Percentiles rank a stretch among this genome's conserved stretches.
phyloP scores from a whole-genome alignment of 2,113 vertebrate genomes.

The Mastomys natalensis region DNA sequence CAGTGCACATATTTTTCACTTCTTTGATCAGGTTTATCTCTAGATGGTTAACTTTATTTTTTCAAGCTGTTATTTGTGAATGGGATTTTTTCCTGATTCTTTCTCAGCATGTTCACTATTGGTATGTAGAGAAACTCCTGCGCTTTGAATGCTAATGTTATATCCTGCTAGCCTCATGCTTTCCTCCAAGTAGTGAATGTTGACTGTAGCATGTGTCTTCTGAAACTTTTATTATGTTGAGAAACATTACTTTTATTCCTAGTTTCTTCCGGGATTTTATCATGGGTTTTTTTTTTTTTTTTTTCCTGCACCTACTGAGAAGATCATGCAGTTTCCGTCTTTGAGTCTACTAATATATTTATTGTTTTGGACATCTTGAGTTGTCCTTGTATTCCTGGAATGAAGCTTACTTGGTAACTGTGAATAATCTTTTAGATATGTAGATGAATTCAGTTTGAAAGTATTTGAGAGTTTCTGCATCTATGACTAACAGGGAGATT shows the following conservation, averaged over 20 bases:
- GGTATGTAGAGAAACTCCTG: too few species aligned
- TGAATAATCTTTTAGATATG: neutral
- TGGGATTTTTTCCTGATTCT: too few species aligned
- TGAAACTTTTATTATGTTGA: neutral
- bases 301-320: neutral
- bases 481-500: neutral
- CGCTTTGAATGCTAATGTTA: too few species aligned
- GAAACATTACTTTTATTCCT: neutral
- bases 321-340: neutral
- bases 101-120: too few species aligned
- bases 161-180: too few species aligned
- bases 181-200: neutral
- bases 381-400: neutral
- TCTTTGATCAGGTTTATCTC: too few species aligned
- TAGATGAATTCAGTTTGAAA: neutral
- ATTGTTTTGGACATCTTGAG: neutral
- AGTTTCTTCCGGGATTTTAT: neutral
- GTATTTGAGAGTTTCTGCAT: neutral
- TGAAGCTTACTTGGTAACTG: neutral
- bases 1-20: too few species aligned
- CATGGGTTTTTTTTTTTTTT: neutral
- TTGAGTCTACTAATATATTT: neutral
- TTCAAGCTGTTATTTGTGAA: too few species aligned
- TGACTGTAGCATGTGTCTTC: too few species aligned
- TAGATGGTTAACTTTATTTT: too few species aligned